Conservation (phyloP, 2,113 vertebrate species). For the Dipodomys spectabilis region DNA sequence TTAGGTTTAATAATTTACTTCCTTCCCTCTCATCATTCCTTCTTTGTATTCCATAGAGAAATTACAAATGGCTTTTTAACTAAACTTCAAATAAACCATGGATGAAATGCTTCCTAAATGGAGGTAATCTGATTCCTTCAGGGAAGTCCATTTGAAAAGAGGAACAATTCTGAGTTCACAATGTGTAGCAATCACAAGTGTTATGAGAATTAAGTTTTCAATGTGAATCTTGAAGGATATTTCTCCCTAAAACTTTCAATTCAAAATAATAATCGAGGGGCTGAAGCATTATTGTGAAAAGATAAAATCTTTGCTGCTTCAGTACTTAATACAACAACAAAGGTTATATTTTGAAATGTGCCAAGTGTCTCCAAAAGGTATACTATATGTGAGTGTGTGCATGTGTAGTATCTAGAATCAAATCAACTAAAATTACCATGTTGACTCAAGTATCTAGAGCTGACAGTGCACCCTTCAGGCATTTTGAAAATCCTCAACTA, state of each 20-base stretch:
- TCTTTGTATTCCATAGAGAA: background rate
- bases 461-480: slow-evolving; percentile 68
- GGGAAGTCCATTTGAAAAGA: background rate
- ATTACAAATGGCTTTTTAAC: background rate
- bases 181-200: background rate
- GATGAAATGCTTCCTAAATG: background rate
- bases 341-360: slow-evolving; percentile 62
- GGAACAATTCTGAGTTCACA: background rate
- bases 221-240: background rate
- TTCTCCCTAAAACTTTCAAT: slow-evolving; percentile 5
- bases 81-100: slow-evolving; percentile 1
- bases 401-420: slow-evolving; percentile 39
- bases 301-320: slow-evolving; percentile 2
- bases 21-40: background rate
- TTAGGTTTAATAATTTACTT: background rate
- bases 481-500: slow-evolving; percentile 75
- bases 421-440: slow-evolving; percentile 71
- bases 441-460: slow-evolving; percentile 70
- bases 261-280: slow-evolving; percentile 8
- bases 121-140: background rate
- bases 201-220: background rate
- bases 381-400: slow-evolving; percentile 16
- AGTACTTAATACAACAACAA: slow-evolving; percentile 16
- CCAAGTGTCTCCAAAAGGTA: slow-evolving; percentile 41
- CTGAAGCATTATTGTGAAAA: slow-evolving; percentile 50